Base-by-base conservation (phyloP, 2,113 vertebrate species). In the Plecotus auritus region DNA sequence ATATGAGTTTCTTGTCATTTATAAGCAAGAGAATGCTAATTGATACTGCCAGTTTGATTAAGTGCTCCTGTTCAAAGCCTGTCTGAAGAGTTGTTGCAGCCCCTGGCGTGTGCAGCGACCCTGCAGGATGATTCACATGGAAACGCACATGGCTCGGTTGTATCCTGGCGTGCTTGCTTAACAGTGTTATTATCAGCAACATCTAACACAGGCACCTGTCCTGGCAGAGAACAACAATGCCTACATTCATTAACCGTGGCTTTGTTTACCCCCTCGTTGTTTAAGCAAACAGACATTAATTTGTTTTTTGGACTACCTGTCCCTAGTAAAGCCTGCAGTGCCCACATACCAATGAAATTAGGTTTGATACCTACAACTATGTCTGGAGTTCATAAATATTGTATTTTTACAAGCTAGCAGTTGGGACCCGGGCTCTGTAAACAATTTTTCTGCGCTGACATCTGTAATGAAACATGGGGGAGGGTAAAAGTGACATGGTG, bases 121-220 rank as follows among this genome's bases (percentile, higher is more conserved):
- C 37, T 80, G 51, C 14, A 85, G 77, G 42, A 69, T 92, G 67
- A 95, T 78, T 74, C 85, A 18, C 84, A 17, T 85, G n/a, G 61
- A 47, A 81, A 77, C 81, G 40, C 94, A 30, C 42, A 69, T 9
- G 37, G 42, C 76, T 74, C 82, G 42, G 67, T 69, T 70, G 61
- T 59, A 88, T 88, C 59, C 82, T 88, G 59, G 90, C 82, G 72
- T 92, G 88, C 88, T 88, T 88, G 88, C 77, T 96, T 92, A 93
- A 88, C 77, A 92, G 67, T 64, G 45, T 92, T 76, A 85, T 93
- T 90, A 85, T 80, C 45, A 74, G 78, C n/a, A 64, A 94, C 40
- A 47, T 82, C 70, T 92, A 95, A 92, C 66, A 54, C 22, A 84
- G 72, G 32, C 72, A 92, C 67, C 87, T 81, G 28, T 95, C 42